Percentiles rank a stretch among this genome's conserved stretches.
These are phyloP conservation scores for Emydura subglobosa DNA, from an alignment of 2,113 vertebrate genomes.

Conservation along the genomic window DNA sequence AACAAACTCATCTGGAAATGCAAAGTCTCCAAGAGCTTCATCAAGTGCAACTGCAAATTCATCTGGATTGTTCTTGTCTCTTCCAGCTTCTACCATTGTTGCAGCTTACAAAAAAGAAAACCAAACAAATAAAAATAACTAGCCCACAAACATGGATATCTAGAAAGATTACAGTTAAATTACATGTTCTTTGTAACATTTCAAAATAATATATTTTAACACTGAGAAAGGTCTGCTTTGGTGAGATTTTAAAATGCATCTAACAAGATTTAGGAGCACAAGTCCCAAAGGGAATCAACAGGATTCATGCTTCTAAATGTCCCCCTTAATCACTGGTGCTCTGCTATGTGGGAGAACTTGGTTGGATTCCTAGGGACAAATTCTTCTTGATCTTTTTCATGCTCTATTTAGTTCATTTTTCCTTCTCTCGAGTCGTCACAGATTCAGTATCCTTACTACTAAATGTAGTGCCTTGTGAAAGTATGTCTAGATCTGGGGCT, in stretches of 20 bases:
- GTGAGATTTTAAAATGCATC: background rate
- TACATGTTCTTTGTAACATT: background rate
- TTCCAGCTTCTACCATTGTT: constrained; percentile 96
- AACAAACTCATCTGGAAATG: constrained; percentile 96
- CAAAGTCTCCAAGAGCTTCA: constrained; percentile 94
- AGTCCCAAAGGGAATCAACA: background rate
- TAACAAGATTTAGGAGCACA: background rate
- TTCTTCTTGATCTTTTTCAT: background rate
- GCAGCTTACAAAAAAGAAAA: constrained; percentile 82
- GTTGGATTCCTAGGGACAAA: fast-evolving
- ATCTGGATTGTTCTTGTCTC: constrained; percentile 93
- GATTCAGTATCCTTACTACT: background rate
- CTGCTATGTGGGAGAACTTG: background rate
- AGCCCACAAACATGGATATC: background rate
- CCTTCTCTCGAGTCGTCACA: background rate
- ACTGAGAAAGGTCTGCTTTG: background rate
- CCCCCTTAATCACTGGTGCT: background rate
- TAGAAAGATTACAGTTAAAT: background rate
- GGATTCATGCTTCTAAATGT: background rate
- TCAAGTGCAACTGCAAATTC: constrained; percentile 94
- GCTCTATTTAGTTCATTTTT: background rate
- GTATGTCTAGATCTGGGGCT: background rate
- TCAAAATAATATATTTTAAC: background rate
- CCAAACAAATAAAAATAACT: background rate
- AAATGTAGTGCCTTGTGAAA: background rate